phyloP scores from a whole-genome alignment of 2,113 vertebrate species.

The Menura novaehollandiae region DNA sequence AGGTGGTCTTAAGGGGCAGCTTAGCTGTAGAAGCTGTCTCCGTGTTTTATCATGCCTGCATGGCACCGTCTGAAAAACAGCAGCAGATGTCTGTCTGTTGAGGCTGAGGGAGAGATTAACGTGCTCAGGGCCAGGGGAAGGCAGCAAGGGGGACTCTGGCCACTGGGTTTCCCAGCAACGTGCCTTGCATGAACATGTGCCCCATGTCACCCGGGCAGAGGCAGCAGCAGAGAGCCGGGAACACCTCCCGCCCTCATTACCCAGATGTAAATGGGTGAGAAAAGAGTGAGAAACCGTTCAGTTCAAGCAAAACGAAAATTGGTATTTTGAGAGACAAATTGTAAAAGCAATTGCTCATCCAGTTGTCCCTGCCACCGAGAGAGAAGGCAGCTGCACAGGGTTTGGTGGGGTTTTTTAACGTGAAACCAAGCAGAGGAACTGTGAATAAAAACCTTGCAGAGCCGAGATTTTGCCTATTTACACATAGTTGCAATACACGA shows the following conservation, averaged over 20 bases:
- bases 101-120: not conserved
- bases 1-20: not conserved
- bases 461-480: not conserved
- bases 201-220: rapidly evolving
- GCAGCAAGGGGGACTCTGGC: not conserved
- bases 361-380: not conserved
- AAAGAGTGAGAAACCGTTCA: not conserved
- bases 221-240: not conserved
- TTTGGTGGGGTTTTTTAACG: rapidly evolving
- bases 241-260: rapidly evolving
- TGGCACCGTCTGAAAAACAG: not conserved
- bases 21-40: not conserved
- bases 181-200: not conserved
- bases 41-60: not conserved
- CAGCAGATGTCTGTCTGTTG: not conserved
- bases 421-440: not conserved
- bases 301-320: not conserved
- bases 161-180: not conserved
- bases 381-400: not conserved
- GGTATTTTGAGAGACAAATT: not conserved
- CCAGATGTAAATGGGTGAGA: not conserved
- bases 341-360: not conserved
- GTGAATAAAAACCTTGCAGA: not conserved
- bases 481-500: not conserved
- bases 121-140: not conserved